phyloP scores from a whole-genome alignment of 2,113 vertebrate species.

The Microcebus tavaratra region DNA sequence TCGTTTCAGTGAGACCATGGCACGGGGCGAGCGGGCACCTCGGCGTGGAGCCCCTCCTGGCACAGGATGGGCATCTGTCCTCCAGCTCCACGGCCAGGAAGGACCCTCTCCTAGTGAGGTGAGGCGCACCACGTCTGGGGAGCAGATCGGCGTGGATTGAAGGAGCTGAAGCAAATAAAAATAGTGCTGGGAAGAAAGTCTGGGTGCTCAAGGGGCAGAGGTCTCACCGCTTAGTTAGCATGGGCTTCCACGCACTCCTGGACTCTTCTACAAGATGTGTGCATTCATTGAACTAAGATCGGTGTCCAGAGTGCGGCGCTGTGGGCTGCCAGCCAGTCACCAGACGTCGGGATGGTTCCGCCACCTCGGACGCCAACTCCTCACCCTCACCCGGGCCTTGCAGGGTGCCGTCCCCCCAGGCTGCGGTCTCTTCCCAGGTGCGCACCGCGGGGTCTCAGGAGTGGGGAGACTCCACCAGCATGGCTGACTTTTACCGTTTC shows the following conservation, averaged over 20 bases:
- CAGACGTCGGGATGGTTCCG: accelerated
- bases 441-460: accelerated
- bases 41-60: too few species aligned
- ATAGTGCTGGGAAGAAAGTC: neutral
- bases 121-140: neutral
- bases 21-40: too few species aligned
- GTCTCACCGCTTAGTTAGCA: accelerated
- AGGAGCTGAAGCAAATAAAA: neutral
- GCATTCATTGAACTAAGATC: too few species aligned
- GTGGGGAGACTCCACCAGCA: neutral
- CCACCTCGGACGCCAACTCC: neutral
- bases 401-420: accelerated
- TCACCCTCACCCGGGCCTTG: neutral
- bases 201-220: accelerated
- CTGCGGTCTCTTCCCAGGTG: neutral
- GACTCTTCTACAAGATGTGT: neutral
- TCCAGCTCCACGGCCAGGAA: neutral
- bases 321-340: neutral
- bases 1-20: neutral
- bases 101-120: neutral
- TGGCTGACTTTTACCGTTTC: neutral
- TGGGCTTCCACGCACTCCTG: accelerated
- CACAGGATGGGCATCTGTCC: neutral
- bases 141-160: neutral
- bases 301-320: accelerated